Base-by-base conservation (phyloP, 2,888 invertebrate genomes). In the Scrobipalpa atriplicella region DNA sequence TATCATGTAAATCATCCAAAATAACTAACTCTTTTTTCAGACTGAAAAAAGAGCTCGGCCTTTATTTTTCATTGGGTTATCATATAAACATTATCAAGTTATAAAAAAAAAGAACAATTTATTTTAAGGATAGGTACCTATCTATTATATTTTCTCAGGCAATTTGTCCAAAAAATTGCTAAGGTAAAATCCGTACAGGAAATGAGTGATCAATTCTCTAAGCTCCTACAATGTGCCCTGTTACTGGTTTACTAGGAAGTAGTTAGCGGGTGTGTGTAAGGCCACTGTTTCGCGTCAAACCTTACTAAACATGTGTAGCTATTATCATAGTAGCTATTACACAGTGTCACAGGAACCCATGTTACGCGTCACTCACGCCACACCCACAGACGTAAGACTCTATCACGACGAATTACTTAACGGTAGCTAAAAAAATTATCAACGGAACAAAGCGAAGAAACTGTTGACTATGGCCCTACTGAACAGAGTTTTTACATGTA, bases 321-420 rank as follows among this genome's bases (percentile, higher is more conserved):
- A 58, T 58, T 58, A 43, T 13, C 43, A 13, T 13, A 13, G 43
- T 43, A 43, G 43, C 13, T 13, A 13, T 43, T 13, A 58, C 9
- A 16, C 16, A n/a, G 38, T 52, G 39, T 52, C 54, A 61, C 61
- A 43, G 65, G 19, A 36, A 47, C 66, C 68, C 70, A 68, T 74
- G 71, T 73, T 71, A 70, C 69, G 69, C 67, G 67, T 70, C 70
- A 58, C 58, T 58, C 58, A n/a, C 47, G 8, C n/a, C 47, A 58
- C 58, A 16, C 58, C 58, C 38, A 58, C 58, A 47, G 38, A 62
- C 61, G 38, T 18, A 58, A 58, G 38, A 16, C 58, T 58, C 16
- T n/a, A 58, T 58, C 38, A 56, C 11, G 58, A 38, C 6, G 9
- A 13, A 58, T n/a, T n/a, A 29, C 29, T 29, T 2, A 29, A 29